A percentile compares a stretch with the other conserved stretches of the same genome.
Conservation (phyloP, 2,797 vertebrate genomes). For the Molossus alvarezi region DNA sequence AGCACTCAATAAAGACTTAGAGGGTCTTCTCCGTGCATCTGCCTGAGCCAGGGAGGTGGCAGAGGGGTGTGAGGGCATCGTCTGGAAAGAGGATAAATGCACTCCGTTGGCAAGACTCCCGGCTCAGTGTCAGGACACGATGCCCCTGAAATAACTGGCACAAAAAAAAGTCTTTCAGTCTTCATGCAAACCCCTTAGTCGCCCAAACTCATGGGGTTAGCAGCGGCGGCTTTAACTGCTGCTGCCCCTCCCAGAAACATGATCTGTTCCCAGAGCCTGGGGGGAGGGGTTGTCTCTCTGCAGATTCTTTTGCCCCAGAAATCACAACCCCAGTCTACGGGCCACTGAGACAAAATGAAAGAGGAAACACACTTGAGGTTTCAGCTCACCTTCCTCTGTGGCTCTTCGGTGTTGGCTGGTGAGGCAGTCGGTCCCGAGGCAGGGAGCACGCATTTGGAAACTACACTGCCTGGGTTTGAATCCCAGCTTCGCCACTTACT, state of each 20-base stretch:
- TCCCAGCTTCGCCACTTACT: no score
- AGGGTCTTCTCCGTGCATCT: background rate
- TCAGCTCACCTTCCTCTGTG: background rate
- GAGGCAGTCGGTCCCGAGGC: background rate
- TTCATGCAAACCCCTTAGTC: background rate
- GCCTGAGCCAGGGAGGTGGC: background rate
- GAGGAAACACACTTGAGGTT: background rate
- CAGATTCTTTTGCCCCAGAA: background rate
- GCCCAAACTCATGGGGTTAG: background rate
- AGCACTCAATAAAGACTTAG: background rate
- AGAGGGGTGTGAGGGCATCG: background rate
- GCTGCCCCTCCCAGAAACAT: background rate
- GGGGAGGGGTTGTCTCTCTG: background rate
- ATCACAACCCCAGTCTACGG: background rate
- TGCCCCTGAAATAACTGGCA: background rate
- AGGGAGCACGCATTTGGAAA: background rate
- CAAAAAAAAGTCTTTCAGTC: background rate
- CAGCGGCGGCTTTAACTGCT: background rate
- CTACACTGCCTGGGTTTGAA: no score
- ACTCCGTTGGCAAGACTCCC: background rate
- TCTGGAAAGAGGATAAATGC: background rate
- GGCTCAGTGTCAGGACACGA: background rate
- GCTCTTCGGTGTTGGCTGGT: background rate
- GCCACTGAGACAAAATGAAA: background rate
- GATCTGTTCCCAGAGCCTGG: background rate